These are phyloP conservation scores for Blastomussa wellsi DNA, from an alignment of 92 coral and sea anemone genomes.

Conservation along the genomic window DNA sequence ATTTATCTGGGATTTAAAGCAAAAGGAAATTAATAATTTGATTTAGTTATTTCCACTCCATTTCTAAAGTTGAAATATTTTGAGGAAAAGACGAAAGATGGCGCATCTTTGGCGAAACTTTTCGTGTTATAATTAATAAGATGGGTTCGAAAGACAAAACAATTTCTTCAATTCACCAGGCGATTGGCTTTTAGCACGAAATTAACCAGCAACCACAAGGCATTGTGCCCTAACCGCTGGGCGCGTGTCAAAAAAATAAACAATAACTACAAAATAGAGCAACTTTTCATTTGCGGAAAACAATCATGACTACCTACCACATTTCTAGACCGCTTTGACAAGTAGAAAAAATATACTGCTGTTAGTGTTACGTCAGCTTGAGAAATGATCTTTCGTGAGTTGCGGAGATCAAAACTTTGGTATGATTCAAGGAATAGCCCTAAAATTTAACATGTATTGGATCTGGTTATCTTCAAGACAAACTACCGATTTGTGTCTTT, in stretches of 20 bases:
- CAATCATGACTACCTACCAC: neutral
- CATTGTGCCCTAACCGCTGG: constrained; percentile 9
- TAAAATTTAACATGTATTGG: neutral
- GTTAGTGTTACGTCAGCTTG: neutral
- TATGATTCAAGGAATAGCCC: neutral
- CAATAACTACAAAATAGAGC: neutral
- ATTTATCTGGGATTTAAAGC: neutral
- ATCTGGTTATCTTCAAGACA: neutral
- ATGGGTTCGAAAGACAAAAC: constrained; percentile 16
- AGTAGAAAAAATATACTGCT: neutral
- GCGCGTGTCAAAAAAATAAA: neutral
- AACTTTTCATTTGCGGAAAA: neutral
- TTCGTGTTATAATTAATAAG: constrained; percentile 15
- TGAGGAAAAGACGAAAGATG: neutral
- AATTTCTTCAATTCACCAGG: neutral
- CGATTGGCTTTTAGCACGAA: constrained; percentile 23
- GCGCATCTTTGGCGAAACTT: neutral
- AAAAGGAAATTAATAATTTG: neutral
- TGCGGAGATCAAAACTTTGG: neutral
- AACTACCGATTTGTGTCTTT: neutral
- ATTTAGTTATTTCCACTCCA: neutral
- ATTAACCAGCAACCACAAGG: constrained; percentile 7
- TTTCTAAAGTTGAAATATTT: neutral
- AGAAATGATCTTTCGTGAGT: neutral
- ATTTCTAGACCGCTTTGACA: neutral